Conservation (phyloP, 2,888 invertebrate genomes). For the Apodemia zela region DNA sequence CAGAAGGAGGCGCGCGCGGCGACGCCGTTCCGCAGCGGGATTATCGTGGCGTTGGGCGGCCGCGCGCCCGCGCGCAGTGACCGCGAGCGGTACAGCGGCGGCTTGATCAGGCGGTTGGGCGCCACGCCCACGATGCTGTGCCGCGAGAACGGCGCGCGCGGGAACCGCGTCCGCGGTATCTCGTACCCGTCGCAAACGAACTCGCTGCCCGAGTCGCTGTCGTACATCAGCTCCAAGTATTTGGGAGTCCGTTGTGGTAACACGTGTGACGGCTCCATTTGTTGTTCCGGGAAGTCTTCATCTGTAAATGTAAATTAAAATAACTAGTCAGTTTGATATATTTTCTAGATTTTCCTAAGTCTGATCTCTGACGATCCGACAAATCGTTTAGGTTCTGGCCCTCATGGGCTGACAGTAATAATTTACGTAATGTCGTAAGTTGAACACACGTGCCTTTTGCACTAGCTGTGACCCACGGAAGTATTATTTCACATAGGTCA, state of each 20-base stretch:
- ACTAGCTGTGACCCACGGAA: too few relatives aligned
- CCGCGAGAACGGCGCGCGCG: slow-evolving; percentile 52
- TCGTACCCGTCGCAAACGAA: slow-evolving; percentile 81
- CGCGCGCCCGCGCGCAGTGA: slow-evolving; percentile 53
- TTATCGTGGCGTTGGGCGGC: slow-evolving; percentile 67
- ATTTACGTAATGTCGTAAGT: too few relatives aligned
- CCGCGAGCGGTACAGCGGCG: slow-evolving; percentile 55
- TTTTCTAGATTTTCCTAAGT: too few relatives aligned
- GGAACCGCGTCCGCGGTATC: slow-evolving; percentile 72
- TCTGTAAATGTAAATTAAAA: slow-evolving; percentile 40
- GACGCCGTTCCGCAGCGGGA: slow-evolving; percentile 60
- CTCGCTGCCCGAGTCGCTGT: slow-evolving; percentile 63
- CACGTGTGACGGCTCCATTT: slow-evolving; percentile 66
- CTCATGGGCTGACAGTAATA: too few relatives aligned
- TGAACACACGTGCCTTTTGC: too few relatives aligned
- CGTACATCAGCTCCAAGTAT: slow-evolving; percentile 84
- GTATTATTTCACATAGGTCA: too few relatives aligned
- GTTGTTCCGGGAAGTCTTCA: slow-evolving; percentile 61
- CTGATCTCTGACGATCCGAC: too few relatives aligned
- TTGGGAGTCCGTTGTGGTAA: slow-evolving; percentile 74
- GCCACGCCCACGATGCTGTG: slow-evolving; percentile 70
- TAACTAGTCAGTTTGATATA: too few relatives aligned
- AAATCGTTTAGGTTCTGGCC: too few relatives aligned
- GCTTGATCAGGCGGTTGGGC: slow-evolving; percentile 57
- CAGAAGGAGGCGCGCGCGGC: slow-evolving; percentile 62